A percentile compares a stretch with the other conserved stretches of the same genome.
phyloP scores from a whole-genome alignment of 2,113 vertebrate genomes.

The Limanda limanda region DNA sequence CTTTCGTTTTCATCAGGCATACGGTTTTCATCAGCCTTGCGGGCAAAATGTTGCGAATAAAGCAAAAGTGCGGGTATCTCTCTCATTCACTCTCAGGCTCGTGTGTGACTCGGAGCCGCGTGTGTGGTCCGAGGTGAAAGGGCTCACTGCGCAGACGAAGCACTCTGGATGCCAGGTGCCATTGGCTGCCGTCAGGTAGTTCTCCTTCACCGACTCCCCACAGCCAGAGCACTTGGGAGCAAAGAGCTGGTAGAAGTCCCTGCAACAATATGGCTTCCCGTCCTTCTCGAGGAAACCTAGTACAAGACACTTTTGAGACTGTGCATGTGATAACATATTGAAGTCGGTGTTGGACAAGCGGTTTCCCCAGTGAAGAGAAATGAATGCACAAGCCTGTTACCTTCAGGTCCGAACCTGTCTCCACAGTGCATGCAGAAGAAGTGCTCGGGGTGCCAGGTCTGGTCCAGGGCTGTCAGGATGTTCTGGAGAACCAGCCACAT shows the following conservation, averaged over 20 bases:
- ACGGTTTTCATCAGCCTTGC: constrained; percentile 68
- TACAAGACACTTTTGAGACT: background rate
- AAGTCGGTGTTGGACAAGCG: constrained; percentile 1
- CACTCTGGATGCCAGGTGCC: constrained; percentile 92
- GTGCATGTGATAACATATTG: background rate
- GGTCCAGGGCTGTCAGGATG: constrained; percentile 90
- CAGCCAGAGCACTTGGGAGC: constrained; percentile 92
- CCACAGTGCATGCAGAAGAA: constrained; percentile 94
- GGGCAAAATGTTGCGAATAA: constrained; percentile 68
- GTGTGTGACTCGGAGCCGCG: constrained; percentile 36
- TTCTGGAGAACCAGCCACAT: constrained; percentile 78
- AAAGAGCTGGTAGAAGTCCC: constrained; percentile 90
- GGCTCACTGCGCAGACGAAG: constrained; percentile 91
- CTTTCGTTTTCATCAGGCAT: constrained; percentile 65
- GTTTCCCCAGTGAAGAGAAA: constrained; percentile 3
- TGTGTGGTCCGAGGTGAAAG: constrained; percentile 61
- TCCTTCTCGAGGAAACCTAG: constrained; percentile 88
- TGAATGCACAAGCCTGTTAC: constrained; percentile 65
- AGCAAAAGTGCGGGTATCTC: constrained; percentile 66
- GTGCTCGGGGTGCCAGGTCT: constrained; percentile 94
- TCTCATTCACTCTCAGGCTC: constrained; percentile 51
- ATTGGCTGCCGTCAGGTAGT: constrained; percentile 90
- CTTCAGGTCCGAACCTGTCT: constrained; percentile 85
- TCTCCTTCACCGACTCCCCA: constrained; percentile 82
- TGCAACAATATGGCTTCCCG: constrained; percentile 89